Base-by-base conservation (phyloP, 2,888 invertebrate genomes). In the Drosophila stalkeri region DNA sequence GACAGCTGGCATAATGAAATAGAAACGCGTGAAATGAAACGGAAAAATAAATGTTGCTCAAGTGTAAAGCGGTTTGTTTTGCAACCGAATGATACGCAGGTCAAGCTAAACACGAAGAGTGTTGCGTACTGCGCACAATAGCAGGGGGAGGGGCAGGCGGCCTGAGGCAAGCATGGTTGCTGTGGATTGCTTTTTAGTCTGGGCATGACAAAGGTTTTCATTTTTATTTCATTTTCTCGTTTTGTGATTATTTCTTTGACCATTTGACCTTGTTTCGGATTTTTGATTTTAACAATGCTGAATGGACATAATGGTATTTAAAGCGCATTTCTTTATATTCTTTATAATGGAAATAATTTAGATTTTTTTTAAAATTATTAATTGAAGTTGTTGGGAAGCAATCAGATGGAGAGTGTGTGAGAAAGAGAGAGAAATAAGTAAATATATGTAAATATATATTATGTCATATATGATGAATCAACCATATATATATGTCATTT, bases 31-130 rank as follows among this genome's bases (percentile, higher is more conserved):
- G 82, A 85, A 82, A 86, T 82, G 82, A 82, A 82, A 82, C 82
- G 82, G 86, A 82, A 82, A 82, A 86, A 73, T 76, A 85, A 79
- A 85, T 86, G 80, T 82, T 82, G 77, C 80, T 82, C 86, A 82
- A 82, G 83, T 82, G 86, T 73, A 71, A 75, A 80, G 71, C 71
- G 77, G 77, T 81, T 72, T 72, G 67, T 81, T 81, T 67, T 60
- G 43, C 55, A 49, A 23, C 39, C 51, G 37, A 70, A 47, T 59
- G 69, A 52, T 55, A 60, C 52, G 57, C 57, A 54, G 37, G 31
- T 11, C 49, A 23, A 27, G 44, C 20, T 8, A 37, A 33, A 16
- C 20, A 16, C 11, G 27, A 27, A 27, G 4, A n/a, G 27, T 5
- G 27, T 27, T 27, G 23, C 23, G 23, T 23, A 23, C 23, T 23